Base-by-base conservation (phyloP, 2,113 vertebrate species). In the Ranitomeya imitator region DNA sequence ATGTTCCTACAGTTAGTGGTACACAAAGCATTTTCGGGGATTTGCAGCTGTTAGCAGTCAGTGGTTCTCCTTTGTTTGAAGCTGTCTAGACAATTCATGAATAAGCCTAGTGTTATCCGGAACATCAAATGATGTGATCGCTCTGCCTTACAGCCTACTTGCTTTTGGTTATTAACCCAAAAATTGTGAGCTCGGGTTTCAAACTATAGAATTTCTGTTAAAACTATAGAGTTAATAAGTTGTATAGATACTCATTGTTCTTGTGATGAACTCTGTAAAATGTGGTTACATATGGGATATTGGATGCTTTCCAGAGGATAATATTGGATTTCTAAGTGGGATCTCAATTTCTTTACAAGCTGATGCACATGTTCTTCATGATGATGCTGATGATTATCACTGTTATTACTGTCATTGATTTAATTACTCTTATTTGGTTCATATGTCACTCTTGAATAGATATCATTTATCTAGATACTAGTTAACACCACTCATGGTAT, bases 81-180 rank as follows among this genome's bases (percentile, higher is more conserved):
- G 76, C 16, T 80, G 81, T 90, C 82, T 85, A 85, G 60, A 85
- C 37, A 54, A 84, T 79, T 54, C 79, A 57, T 89, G 85, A 90
- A 90, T 88, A 85, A 79, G 81, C 26, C 63, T 60, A 83, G 45
- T 88, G 77, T 83, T 60, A 86, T 71, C 26, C 74, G 67, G 52
- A 85, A 59, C 83, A 69, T 86, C 65, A 85, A 83, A 83, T 86
- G 61, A 79, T 79, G 57, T 86, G 31, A 61, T 79, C 74, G 26
- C 85, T 61, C 19, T 86, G 37, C 74, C 76, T 79, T 13, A 18
- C 52, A 55, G 63, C 16, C 63, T 84, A 55, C 82, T 26, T 61
- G 59, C 57, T 81, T 81, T 63, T 63, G 80, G 60, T 65, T 55
- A 67, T 52, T 52, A 83, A 69, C 65, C 21, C n/a, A 21, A 51